Conservation (phyloP, 64 coral and sea anemone species). For the Pocillopora verrucosa region DNA sequence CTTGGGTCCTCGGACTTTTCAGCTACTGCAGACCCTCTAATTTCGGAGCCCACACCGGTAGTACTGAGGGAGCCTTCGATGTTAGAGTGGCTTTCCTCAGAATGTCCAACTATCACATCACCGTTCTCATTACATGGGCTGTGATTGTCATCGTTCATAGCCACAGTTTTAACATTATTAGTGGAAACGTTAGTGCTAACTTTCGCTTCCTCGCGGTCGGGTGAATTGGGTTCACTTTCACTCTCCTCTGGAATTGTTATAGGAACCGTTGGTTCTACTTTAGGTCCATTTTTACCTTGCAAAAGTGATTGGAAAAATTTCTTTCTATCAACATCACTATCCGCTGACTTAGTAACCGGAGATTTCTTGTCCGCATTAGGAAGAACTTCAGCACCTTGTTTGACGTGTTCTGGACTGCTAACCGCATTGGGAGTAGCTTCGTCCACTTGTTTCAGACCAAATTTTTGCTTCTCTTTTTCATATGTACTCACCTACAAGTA, state of each 20-base stretch:
- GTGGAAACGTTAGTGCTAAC: neutral
- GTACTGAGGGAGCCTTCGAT: constrained; percentile 32
- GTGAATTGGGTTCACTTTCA: constrained; percentile 22
- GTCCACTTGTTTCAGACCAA: neutral
- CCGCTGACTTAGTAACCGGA: constrained; percentile 34
- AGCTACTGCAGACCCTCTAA: constrained; percentile 58
- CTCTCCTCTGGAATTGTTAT: constrained; percentile 72
- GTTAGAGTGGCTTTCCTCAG: neutral
- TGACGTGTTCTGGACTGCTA: neutral
- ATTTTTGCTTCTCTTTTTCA: constrained; percentile 43
- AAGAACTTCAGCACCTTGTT: neutral
- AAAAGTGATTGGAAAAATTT: constrained; percentile 87
- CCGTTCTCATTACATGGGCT: neutral
- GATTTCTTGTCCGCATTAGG: neutral
- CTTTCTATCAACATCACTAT: constrained; percentile 66
- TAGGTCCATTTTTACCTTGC: constrained; percentile 55
- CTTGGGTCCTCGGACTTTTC: neutral
- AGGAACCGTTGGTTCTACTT: constrained; percentile 3
- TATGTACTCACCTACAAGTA: constrained; percentile 44
- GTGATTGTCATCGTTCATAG: neutral
- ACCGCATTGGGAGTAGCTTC: neutral
- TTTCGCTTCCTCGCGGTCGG: neutral
- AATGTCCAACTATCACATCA: neutral
- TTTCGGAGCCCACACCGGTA: constrained; percentile 54
- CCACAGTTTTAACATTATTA: neutral